phyloP scores from a whole-genome alignment of 2,113 vertebrate genomes.

The Petrocephalus microphthalmus region DNA sequence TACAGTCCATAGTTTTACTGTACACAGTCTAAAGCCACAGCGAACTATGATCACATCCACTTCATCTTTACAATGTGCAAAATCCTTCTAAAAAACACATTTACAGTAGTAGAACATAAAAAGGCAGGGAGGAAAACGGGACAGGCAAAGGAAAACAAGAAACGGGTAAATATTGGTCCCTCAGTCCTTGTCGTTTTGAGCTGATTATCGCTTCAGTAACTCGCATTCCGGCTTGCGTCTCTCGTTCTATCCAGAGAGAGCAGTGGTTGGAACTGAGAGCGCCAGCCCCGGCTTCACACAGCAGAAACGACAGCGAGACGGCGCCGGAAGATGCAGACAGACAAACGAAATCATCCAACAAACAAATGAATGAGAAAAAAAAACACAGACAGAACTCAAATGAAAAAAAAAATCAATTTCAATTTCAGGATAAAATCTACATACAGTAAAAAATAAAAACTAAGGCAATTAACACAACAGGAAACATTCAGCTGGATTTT shows the following conservation, averaged over 20 bases:
- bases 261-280: conserved; percentile 48
- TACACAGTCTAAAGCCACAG: conserved; percentile 91
- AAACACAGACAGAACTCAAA: conserved; percentile 3
- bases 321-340: neutral
- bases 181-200: conserved; percentile 64
- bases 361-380: neutral
- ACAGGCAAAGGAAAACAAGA: conserved; percentile 44
- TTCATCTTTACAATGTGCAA: conserved; percentile 98
- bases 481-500: conserved; percentile 62
- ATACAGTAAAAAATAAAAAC: conserved; percentile 36
- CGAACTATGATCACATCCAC: conserved; percentile 83
- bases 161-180: conserved; percentile 85
- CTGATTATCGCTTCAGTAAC: conserved; percentile 32
- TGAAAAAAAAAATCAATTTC: conserved; percentile 14
- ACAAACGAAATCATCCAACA: conserved; percentile 2
- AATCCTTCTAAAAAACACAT: conserved; percentile 73
- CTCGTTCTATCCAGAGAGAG: conserved; percentile 13
- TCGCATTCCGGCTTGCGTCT: conserved; percentile 24
- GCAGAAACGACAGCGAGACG: neutral
- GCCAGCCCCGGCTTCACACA: neutral
- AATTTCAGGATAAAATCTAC: conserved; percentile 39
- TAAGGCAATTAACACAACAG: conserved; percentile 50
- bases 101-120: conserved; percentile 74
- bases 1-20: conserved; percentile 91
- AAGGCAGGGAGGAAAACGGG: conserved; percentile 43